Percentiles rank a stretch among this genome's conserved stretches.
These are phyloP conservation scores for Athrips mouffetella DNA, from an alignment of 2,888 invertebrate genomes.

Conservation along the genomic window DNA sequence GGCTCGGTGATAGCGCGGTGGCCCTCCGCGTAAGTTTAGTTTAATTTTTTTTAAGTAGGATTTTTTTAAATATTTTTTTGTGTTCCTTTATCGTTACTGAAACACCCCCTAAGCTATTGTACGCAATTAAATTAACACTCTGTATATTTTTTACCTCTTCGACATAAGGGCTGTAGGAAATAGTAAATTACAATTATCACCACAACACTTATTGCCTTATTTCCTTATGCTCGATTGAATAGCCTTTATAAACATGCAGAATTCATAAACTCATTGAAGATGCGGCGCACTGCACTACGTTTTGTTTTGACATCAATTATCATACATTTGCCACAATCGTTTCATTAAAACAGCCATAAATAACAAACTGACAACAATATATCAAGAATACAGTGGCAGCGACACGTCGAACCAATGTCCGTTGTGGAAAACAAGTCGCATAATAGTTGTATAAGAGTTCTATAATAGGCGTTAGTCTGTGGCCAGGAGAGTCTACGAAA, in stretches of 20 bases:
- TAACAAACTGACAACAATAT: slow-evolving; percentile 7
- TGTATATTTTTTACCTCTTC: too few species aligned
- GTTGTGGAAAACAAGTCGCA: slow-evolving; percentile 14
- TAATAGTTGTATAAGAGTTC: slow-evolving; percentile 18
- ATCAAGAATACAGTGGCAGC: slow-evolving; percentile 13
- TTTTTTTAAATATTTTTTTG: too few species aligned
- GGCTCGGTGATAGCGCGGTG: too few species aligned
- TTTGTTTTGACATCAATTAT: slow-evolving; percentile 13
- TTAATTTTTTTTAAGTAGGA: too few species aligned
- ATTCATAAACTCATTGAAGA: neutral
- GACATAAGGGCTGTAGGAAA: too few species aligned
- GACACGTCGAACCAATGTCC: neutral
- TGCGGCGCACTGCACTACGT: slow-evolving; percentile 2
- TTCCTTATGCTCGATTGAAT: neutral
- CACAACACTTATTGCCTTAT: neutral
- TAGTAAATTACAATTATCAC: slow-evolving; percentile 42
- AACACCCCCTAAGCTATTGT: too few species aligned
- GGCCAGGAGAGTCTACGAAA: too few species aligned
- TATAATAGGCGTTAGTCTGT: slow-evolving; percentile 8
- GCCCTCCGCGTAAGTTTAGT: too few species aligned
- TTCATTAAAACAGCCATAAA: slow-evolving; percentile 10
- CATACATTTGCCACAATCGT: slow-evolving; percentile 10
- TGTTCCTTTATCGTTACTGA: too few species aligned
- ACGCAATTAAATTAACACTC: too few species aligned
- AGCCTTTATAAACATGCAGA: neutral